Percentiles rank a stretch among this genome's conserved stretches.
Conservation (phyloP, 1,140 invertebrate species). For the Drosophila azteca region DNA sequence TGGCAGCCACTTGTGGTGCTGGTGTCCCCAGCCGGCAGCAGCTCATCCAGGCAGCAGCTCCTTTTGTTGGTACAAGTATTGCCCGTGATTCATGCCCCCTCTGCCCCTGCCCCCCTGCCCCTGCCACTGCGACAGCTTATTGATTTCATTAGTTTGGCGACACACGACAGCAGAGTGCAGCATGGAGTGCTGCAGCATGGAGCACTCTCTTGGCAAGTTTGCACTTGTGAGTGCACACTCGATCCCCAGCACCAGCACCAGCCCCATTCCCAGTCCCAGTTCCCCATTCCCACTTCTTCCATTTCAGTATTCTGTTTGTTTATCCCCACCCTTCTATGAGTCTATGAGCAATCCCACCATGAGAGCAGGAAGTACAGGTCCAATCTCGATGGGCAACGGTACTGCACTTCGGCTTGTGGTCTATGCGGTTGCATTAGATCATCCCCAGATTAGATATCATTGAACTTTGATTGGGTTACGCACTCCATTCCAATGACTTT, state of each 20-base stretch:
- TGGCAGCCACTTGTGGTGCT: constrained; percentile 56
- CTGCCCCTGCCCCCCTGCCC: constrained; percentile 6
- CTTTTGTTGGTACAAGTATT: constrained; percentile 55
- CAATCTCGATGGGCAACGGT: constrained; percentile 33
- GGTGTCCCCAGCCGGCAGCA: background rate
- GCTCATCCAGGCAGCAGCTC: constrained; percentile 19
- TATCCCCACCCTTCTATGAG: constrained; percentile 5
- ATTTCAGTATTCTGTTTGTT: constrained; percentile 17
- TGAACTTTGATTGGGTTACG: constrained; percentile 27
- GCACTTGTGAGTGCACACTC: constrained; percentile 75
- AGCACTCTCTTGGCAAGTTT: constrained; percentile 50
- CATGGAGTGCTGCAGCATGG: constrained; percentile 2
- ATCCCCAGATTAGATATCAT: constrained; percentile 21
- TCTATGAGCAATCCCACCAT: background rate
- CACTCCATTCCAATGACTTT: constrained; percentile 20
- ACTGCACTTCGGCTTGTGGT: constrained; percentile 23
- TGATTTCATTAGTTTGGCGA: constrained; percentile 81
- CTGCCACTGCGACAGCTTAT: constrained; percentile 60
- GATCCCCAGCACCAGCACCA: constrained; percentile 11
- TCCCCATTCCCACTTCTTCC: background rate
- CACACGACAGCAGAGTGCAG: constrained; percentile 40
- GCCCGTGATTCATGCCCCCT: constrained; percentile 64
- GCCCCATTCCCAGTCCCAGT: constrained; percentile 3
- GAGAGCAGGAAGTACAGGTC: constrained; percentile 37
- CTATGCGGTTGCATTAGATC: constrained; percentile 18